These are phyloP conservation scores for Arctopsyche grandis DNA, from an alignment of 1,140 invertebrate species.

Conservation along the genomic window DNA sequence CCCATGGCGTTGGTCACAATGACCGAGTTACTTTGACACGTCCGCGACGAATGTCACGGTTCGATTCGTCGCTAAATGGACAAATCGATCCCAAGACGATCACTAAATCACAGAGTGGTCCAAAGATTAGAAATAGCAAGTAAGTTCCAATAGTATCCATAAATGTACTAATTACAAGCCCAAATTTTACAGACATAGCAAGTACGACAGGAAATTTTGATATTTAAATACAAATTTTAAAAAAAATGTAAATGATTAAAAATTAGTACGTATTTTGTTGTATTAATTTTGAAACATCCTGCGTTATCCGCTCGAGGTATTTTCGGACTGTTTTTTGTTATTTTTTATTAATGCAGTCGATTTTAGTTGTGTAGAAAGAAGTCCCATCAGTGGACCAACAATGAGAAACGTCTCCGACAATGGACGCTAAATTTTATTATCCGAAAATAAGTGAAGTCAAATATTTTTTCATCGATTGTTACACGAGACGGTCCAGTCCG, in stretches of 20 bases:
- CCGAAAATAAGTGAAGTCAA: slow-evolving; percentile 37
- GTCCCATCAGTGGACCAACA: slow-evolving; percentile 32
- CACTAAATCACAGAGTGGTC: background rate
- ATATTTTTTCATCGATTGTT: slow-evolving; percentile 38
- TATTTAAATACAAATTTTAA: no score
- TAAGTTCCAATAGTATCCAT: background rate
- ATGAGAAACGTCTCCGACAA: slow-evolving; percentile 30
- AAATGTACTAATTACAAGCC: background rate
- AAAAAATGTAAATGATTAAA: background rate
- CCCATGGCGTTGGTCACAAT: slow-evolving; percentile 22
- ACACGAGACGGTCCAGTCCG: background rate
- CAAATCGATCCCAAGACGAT: background rate
- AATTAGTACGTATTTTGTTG: background rate
- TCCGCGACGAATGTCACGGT: slow-evolving; percentile 33
- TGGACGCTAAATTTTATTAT: slow-evolving; percentile 33
- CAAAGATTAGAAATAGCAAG: background rate
- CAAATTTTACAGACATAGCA: no score
- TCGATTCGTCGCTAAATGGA: slow-evolving; percentile 33
- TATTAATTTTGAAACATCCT: background rate
- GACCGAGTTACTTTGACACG: slow-evolving; percentile 19
- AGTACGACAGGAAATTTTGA: no score
- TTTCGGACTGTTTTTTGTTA: slow-evolving; percentile 13
- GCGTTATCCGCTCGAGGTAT: background rate
- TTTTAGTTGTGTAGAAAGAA: slow-evolving; percentile 29
- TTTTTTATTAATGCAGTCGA: slow-evolving; percentile 13